Percentiles rank a stretch among this genome's conserved stretches.
phyloP scores from a whole-genome alignment of 2,797 vertebrate species.

The Chelidonichthys spinosus region DNA sequence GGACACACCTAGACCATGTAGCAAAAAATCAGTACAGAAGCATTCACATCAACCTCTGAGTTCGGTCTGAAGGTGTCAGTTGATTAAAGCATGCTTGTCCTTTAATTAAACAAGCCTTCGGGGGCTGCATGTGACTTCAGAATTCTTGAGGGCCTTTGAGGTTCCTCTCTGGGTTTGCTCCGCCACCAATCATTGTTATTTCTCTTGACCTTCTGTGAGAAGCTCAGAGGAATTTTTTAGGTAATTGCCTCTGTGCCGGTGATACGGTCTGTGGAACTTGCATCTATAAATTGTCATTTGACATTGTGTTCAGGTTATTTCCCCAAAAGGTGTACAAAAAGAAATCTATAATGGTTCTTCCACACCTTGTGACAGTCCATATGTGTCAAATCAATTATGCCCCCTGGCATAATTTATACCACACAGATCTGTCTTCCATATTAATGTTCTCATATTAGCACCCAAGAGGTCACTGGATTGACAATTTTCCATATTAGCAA shows the following conservation, averaged over 20 bases:
- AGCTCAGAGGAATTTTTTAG: slow-evolving; percentile 45
- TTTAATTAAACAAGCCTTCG: slow-evolving; percentile 43
- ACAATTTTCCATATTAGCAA: slow-evolving; percentile 27
- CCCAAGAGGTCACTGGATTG: slow-evolving; percentile 27
- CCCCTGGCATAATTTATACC: slow-evolving; percentile 54
- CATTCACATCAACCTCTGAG: slow-evolving; percentile 18
- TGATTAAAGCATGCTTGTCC: slow-evolving; percentile 46
- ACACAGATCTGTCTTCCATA: slow-evolving; percentile 50
- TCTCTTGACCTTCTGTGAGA: slow-evolving; percentile 40
- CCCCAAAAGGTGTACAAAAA: slow-evolving; percentile 36
- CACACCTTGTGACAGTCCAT: slow-evolving; percentile 33
- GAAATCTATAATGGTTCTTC: slow-evolving; percentile 37
- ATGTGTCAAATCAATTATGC: slow-evolving; percentile 63
- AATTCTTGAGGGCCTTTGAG: slow-evolving; percentile 46
- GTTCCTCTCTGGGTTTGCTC: slow-evolving; percentile 41
- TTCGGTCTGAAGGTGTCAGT: slow-evolving; percentile 35
- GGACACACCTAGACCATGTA: slow-evolving; percentile 31
- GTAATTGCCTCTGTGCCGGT: slow-evolving; percentile 51
- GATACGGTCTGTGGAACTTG: slow-evolving; percentile 38
- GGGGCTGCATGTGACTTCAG: slow-evolving; percentile 25
- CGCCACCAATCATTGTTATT: slow-evolving; percentile 47
- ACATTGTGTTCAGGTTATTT: slow-evolving; percentile 53
- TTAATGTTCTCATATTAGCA: slow-evolving; percentile 50
- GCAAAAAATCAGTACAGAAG: slow-evolving; percentile 22
- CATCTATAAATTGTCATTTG: slow-evolving; percentile 48